Evolutionary conservation across 2,113 vertebrate genomes (phyloP).

Genomic region (Sorex araneus): DNA sequence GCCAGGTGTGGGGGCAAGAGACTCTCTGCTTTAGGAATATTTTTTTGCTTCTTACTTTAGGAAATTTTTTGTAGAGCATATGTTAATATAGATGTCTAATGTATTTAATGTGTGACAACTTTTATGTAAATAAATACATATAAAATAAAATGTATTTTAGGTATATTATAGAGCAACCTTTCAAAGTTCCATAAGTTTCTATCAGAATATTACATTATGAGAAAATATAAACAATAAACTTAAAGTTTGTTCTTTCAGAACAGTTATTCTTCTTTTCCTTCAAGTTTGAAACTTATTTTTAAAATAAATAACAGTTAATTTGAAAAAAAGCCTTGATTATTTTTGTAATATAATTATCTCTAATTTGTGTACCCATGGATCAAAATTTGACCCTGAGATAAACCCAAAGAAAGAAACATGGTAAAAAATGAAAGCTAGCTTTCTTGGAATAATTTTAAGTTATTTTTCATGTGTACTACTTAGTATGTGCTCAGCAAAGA

Average conservation of each 20-base stretch:
- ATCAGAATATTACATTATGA: no score
- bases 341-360: slow-evolving; percentile 55
- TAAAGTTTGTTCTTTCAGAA: no score
- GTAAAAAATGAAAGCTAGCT: not conserved
- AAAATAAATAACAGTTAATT: no score
- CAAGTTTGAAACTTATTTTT: no score
- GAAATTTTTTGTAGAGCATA: no score
- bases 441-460: not conserved
- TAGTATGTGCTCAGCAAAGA: not conserved
- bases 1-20: no score
- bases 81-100: not conserved
- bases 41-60: no score
- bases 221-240: not conserved
- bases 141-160: slow-evolving; percentile 30
- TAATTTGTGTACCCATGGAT: no score
- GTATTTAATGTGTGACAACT: not conserved
- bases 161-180: not conserved
- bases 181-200: not conserved
- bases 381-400: no score
- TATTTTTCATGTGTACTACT: not conserved
- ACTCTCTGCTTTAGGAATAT: no score
- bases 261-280: no score
- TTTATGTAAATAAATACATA: not conserved
- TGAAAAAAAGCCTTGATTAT: slow-evolving; percentile 35
- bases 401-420: not conserved